Evolutionary conservation across 2,113 vertebrate species (phyloP).

Genomic region (Psephotus haematonotus): DNA sequence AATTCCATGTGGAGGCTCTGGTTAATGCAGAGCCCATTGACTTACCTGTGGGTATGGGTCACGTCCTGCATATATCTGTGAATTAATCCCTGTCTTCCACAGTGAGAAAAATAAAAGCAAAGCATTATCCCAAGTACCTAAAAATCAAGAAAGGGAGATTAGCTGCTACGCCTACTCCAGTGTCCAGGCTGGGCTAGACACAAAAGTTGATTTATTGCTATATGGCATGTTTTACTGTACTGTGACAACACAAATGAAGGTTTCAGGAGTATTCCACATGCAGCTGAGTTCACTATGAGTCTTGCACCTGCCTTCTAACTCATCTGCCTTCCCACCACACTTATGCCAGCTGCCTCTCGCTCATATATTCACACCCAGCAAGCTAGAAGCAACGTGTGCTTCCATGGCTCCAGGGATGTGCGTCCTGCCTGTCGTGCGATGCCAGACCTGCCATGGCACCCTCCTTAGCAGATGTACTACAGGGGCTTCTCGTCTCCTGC

Average conservation of each 20-base stretch:
- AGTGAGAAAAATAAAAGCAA: neutral
- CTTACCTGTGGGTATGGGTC: neutral
- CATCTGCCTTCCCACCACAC: neutral
- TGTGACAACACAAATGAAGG: neutral
- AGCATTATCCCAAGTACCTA: neutral
- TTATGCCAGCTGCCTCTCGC: neutral
- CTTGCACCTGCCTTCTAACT: neutral
- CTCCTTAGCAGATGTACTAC: neutral
- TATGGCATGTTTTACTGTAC: neutral
- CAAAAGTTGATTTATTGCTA: neutral
- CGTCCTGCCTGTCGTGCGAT: fast-evolving
- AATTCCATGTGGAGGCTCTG: neutral
- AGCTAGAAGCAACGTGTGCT: neutral
- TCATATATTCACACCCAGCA: neutral
- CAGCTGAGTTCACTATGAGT: neutral
- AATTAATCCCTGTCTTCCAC: neutral
- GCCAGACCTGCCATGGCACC: neutral
- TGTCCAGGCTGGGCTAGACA: neutral
- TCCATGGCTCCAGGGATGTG: neutral
- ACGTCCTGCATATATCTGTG: neutral
- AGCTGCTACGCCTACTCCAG: neutral
- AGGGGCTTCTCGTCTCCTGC: neutral
- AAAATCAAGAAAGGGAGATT: neutral
- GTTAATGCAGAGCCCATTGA: neutral
- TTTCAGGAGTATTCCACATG: neutral